Percentiles rank a stretch among this genome's conserved stretches.
phyloP scores from a whole-genome alignment of 2,797 vertebrate genomes.

The Cottoperca gobio region DNA sequence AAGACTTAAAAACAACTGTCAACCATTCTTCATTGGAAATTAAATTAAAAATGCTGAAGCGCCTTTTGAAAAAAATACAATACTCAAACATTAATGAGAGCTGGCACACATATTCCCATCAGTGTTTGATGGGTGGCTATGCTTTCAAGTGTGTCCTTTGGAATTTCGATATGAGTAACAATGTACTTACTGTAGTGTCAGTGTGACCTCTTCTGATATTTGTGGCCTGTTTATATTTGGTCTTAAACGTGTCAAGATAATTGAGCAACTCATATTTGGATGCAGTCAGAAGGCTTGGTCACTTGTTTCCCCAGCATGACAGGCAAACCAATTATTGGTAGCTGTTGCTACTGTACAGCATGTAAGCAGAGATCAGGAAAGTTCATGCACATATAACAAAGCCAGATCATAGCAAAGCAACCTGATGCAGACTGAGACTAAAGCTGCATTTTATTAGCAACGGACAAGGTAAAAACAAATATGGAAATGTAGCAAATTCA shows the following conservation, averaged over 20 bases:
- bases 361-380: constrained; percentile 48
- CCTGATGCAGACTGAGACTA: not conserved
- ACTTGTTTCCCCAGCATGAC: constrained; percentile 60
- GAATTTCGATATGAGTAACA: constrained; percentile 68
- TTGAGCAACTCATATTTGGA: constrained; percentile 74
- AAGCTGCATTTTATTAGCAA: not conserved
- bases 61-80: too few species aligned
- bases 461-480: not conserved
- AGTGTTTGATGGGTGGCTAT: constrained; percentile 48
- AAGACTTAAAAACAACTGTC: constrained; percentile 50
- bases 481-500: not conserved
- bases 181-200: constrained; percentile 68
- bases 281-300: constrained; percentile 47
- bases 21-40: constrained; percentile 26
- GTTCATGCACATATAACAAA: constrained; percentile 38
- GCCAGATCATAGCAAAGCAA: constrained; percentile 5
- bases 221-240: constrained; percentile 74
- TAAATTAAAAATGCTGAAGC: constrained; percentile 43
- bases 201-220: constrained; percentile 75
- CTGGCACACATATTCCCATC: constrained; percentile 30
- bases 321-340: constrained; percentile 66
- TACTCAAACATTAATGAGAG: constrained; percentile 38
- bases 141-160: constrained; percentile 56
- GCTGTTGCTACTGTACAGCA: constrained; percentile 40
- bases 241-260: constrained; percentile 78